These are phyloP conservation scores for Lanius ludovicianus DNA, from an alignment of 2,113 vertebrate genomes.

Conservation along the genomic window DNA sequence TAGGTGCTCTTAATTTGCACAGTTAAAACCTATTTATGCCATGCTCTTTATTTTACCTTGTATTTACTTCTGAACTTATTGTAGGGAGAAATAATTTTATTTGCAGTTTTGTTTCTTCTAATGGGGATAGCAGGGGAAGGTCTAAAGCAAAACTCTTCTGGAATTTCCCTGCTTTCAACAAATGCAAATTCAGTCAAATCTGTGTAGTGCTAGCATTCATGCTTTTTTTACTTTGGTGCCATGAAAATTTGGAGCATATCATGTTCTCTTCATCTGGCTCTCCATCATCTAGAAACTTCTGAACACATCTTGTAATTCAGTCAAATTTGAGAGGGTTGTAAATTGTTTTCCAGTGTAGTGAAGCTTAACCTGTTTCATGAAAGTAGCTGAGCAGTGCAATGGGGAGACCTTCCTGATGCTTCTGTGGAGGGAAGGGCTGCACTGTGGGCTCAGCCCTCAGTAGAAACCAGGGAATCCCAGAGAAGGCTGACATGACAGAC, in stretches of 20 bases:
- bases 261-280: not conserved
- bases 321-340: not conserved
- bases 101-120: not conserved
- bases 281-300: not conserved
- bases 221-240: not conserved
- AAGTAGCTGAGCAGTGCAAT: not conserved
- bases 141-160: not conserved
- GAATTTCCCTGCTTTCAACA: not conserved
- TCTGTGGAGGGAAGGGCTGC: not conserved
- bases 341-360: not conserved
- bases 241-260: not conserved
- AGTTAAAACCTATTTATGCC: not conserved
- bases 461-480: not conserved
- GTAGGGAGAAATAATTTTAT: not conserved
- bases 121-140: not conserved
- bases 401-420: not conserved
- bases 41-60: not conserved
- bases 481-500: not conserved
- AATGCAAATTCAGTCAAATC: not conserved
- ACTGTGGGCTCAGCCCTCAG: not conserved
- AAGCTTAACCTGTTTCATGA: not conserved
- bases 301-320: not conserved
- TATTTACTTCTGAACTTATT: not conserved
- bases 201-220: not conserved
- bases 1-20: not conserved